phyloP scores from a whole-genome alignment of 2,113 vertebrate genomes.

The Prinia subflava region DNA sequence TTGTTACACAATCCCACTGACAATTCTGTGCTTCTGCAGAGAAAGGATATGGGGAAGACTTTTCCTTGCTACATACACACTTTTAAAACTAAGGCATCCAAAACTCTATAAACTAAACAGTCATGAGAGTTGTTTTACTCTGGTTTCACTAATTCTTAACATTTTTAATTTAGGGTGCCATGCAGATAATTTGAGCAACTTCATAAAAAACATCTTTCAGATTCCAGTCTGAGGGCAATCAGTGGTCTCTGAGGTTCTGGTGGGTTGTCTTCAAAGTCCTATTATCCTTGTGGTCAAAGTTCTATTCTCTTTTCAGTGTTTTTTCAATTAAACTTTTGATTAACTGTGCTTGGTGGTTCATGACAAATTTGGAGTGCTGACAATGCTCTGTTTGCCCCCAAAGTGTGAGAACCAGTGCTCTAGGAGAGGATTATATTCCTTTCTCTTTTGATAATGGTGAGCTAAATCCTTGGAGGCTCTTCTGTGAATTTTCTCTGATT shows the following conservation, averaged over 20 bases:
- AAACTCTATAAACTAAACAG: background rate
- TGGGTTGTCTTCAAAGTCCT: slow-evolving; percentile 3
- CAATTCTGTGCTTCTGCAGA: background rate
- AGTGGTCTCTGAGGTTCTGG: background rate
- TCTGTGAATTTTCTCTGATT: slow-evolving; percentile 63
- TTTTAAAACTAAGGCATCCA: background rate
- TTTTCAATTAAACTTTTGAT: slow-evolving; percentile 39
- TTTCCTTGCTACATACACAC: background rate
- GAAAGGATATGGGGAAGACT: background rate
- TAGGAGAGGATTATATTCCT: background rate
- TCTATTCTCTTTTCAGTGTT: background rate
- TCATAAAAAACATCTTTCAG: background rate
- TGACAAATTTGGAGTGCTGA: background rate
- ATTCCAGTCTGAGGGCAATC: background rate
- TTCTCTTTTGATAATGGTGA: slow-evolving; percentile 23
- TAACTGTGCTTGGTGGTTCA: slow-evolving; percentile 33
- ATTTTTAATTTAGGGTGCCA: background rate
- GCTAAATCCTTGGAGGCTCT: slow-evolving; percentile 15
- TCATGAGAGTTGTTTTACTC: background rate
- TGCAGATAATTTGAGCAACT: background rate
- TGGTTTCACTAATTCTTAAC: background rate
- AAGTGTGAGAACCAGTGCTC: slow-evolving; percentile 44
- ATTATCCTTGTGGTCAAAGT: background rate
- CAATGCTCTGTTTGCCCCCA: slow-evolving; percentile 43
- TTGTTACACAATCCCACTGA: background rate